Evolutionary conservation across 2,113 vertebrate genomes (phyloP), one percentile per base, ranked within the genome.

Genomic region (Fulmarus glacialis): DNA sequence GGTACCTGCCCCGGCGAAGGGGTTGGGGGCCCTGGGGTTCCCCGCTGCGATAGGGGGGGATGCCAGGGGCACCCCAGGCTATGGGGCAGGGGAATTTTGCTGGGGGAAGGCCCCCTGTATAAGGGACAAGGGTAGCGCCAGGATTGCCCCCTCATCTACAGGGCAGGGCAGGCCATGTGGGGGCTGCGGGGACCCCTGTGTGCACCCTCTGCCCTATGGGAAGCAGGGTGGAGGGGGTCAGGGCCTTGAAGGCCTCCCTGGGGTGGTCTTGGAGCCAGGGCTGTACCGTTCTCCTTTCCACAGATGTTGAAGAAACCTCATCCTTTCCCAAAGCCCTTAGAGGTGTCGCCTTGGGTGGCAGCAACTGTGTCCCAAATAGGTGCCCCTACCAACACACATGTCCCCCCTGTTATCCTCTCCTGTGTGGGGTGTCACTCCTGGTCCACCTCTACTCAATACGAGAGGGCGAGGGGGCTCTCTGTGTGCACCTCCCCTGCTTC

Each of bases 361-460:
- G 58, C 43, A 64, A 2, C 70, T 60, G 15, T 67, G 30, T 52
- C 74, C 75, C 59, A 21, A 4, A 14, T 19, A 34, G 43, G 12
- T 63, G 60, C 27, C 64, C 26, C 50, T 59, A 66, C 22, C 58
- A 27, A 6, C 0, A 1, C n/a, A 1, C 0, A 5, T 64, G 9
- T 15, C 5, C 6, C 19, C 67, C 36, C 12, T 1, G 0, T 29
- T 75, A 6, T 18, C 19, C 12, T 42, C 5, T 15, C 5, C 24
- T 32, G 0, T 9, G 12, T 1, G 11, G 47, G 74, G 1, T 63
- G 32, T 82, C 6, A 1, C 21, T 68, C 20, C 53, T 48, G 47
- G 6, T 6, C 12, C 45, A 29, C 2, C 36, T 70, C 18, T 77
- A 0, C 38, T 47, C 11, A 0, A 1, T 7, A 5, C 0, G 1